Percentiles rank a stretch among this genome's conserved stretches.
phyloP scores from a whole-genome alignment of 2,797 vertebrate genomes.

The Synaphobranchus kaupii region DNA sequence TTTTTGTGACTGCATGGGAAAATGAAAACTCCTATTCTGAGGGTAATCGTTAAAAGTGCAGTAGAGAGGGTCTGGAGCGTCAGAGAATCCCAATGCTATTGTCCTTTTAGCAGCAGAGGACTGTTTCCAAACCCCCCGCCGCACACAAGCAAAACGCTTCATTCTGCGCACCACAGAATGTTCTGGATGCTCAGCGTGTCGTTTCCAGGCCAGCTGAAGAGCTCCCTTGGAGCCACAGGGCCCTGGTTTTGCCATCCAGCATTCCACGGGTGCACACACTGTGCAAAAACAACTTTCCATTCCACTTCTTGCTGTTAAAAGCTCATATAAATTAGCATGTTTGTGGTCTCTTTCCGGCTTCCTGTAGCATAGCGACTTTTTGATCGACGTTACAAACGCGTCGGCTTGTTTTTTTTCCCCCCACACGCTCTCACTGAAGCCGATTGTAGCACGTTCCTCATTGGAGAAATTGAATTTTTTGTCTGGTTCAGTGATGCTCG shows the following conservation, averaged over 20 bases:
- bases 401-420: background rate
- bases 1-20: constrained; percentile 34
- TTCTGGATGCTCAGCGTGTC: background rate
- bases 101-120: constrained; percentile 33
- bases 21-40: constrained; percentile 39
- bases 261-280: background rate
- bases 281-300: background rate
- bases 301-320: background rate
- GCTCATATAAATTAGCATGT: background rate
- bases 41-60: constrained; percentile 31
- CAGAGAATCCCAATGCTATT: constrained; percentile 28
- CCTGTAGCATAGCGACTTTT: background rate
- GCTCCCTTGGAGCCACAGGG: background rate
- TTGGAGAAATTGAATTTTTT: background rate
- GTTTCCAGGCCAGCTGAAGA: background rate
- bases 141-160: background rate
- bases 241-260: background rate
- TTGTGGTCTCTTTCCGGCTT: background rate
- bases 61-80: constrained; percentile 19
- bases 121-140: background rate
- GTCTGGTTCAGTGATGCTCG: background rate
- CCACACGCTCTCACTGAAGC: background rate
- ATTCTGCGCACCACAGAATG: background rate
- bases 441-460: background rate
- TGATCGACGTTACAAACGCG: background rate